Percentiles rank a stretch among this genome's conserved stretches.
Evolutionary conservation across 2,888 invertebrate genomes (phyloP).

Genomic region (Koerneria pararmatus): DNA sequence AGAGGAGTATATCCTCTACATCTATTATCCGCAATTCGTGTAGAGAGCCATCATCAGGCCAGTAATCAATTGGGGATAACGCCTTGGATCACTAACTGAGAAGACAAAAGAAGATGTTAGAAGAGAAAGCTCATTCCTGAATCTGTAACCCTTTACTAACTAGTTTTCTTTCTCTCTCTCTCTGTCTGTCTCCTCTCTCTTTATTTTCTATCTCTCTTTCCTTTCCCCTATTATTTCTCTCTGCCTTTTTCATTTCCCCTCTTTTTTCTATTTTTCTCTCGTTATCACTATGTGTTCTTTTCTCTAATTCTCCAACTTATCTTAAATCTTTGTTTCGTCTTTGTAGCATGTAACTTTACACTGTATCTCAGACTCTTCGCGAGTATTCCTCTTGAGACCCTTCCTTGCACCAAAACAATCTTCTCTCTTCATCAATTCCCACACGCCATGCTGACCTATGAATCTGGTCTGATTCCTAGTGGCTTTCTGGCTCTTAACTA

Average conservation of each 20-base stretch:
- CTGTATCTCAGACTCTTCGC: background rate
- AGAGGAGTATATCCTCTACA: too few species aligned
- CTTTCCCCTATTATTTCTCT: conserved; percentile 16
- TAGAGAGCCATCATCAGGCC: too few species aligned
- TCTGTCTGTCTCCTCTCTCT: conserved; percentile 20
- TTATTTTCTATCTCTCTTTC: conserved; percentile 14
- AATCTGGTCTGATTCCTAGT: too few species aligned
- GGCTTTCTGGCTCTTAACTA: too few species aligned
- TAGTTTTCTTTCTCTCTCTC: background rate
- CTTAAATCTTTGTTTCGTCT: conserved; percentile 7
- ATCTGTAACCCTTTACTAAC: background rate
- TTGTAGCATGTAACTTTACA: background rate
- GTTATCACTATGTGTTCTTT: conserved; percentile 21
- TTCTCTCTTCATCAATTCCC: too few species aligned
- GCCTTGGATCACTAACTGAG: conserved; percentile 15
- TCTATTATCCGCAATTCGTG: too few species aligned
- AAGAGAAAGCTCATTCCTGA: background rate
- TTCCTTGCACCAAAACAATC: too few species aligned
- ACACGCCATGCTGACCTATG: too few species aligned
- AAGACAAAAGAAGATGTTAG: conserved; percentile 11
- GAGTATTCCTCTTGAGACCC: conserved; percentile 1
- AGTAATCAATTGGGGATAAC: too few species aligned
- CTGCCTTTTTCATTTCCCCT: conserved; percentile 6
- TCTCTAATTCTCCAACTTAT: conserved; percentile 16
- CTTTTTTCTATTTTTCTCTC: background rate